Evolutionary conservation across 2,888 invertebrate species (phyloP).

Genomic region (Xylophagus ater): DNA sequence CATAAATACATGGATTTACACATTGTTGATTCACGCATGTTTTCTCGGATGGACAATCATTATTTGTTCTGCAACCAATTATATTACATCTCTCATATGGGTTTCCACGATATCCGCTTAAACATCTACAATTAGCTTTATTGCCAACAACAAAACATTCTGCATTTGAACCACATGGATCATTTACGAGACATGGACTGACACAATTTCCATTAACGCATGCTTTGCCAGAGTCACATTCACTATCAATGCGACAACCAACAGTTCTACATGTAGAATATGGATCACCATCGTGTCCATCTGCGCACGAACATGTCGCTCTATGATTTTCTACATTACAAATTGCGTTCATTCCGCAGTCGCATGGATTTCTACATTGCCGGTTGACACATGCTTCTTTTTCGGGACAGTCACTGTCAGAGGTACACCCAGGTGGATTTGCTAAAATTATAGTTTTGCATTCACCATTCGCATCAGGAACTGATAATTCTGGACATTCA

Average conservation of each 20-base stretch:
- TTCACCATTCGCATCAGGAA: slow-evolving; percentile 66
- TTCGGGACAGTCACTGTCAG: slow-evolving; percentile 66
- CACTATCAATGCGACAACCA: slow-evolving; percentile 71
- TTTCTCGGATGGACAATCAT: slow-evolving; percentile 76
- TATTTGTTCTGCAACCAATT: slow-evolving; percentile 75
- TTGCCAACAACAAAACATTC: slow-evolving; percentile 68
- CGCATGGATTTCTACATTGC: slow-evolving; percentile 77
- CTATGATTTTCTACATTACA: slow-evolving; percentile 74
- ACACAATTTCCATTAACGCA: slow-evolving; percentile 78
- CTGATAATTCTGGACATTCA: slow-evolving; percentile 75
- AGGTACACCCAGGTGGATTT: slow-evolving; percentile 62
- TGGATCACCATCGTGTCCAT: slow-evolving; percentile 79
- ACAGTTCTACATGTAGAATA: slow-evolving; percentile 67
- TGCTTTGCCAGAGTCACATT: slow-evolving; percentile 72
- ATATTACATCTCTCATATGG: slow-evolving; percentile 62
- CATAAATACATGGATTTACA: slow-evolving; percentile 68
- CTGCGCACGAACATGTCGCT: slow-evolving; percentile 74
- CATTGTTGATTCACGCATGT: slow-evolving; percentile 80
- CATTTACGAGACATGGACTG: slow-evolving; percentile 70
- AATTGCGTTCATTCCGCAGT: slow-evolving; percentile 73
- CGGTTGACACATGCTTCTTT: slow-evolving; percentile 77
- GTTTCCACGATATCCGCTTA: slow-evolving; percentile 69
- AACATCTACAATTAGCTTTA: slow-evolving; percentile 66
- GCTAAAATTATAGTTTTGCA: slow-evolving; percentile 62
- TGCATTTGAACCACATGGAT: slow-evolving; percentile 70